Base-by-base conservation (phyloP, 2,797 vertebrate genomes). In the Parambassis ranga region DNA sequence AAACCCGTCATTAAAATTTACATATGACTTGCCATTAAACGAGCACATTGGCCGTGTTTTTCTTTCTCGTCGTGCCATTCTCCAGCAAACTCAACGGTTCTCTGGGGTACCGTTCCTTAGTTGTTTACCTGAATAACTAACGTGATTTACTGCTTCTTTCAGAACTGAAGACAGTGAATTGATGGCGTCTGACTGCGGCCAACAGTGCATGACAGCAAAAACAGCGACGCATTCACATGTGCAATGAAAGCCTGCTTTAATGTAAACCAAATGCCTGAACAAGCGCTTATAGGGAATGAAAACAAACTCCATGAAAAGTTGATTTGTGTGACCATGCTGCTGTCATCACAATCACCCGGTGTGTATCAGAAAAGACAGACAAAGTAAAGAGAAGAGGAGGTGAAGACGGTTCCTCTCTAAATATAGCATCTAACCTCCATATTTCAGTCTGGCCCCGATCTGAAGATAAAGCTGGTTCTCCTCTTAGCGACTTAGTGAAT, bases 341-440 rank as follows among this genome's bases (percentile, higher is more conserved):
- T 79, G 75, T 84, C 78, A 71, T 74, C 81, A 51, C 59, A 46
- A 31, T 61, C 83, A 50, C 75, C 49, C 23, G 13, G 61, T 32
- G 59, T 36, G 75, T 71, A 70, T 81, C 68, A 27, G 44, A 44
- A 30, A 9, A 78, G 77, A 82, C 67, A 79, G 76, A 85, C 47
- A 14, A 24, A 73, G 65, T 23, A 55, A 81, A 75, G 42, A 64
- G 67, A 82, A 51, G 67, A 68, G 31, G 62, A 76, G 86, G 77
- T 83, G 75, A 83, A 60, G 67, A 82, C 53, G 59, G 58, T 66
- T 75, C 79, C 46, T 51, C 59, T 81, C 79, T 88, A 86, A 90
- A 91, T 81, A 88, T 77, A 89, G 72, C 9, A 23, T 79, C 74
- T 81, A 65, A 73, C 49, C 86, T 81, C 68, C 78, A 89, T 87